Evolutionary conservation across 2,888 invertebrate species (phyloP), one percentile per base, ranked within the genome.

Genomic region (Maniola hyperantus): DNA sequence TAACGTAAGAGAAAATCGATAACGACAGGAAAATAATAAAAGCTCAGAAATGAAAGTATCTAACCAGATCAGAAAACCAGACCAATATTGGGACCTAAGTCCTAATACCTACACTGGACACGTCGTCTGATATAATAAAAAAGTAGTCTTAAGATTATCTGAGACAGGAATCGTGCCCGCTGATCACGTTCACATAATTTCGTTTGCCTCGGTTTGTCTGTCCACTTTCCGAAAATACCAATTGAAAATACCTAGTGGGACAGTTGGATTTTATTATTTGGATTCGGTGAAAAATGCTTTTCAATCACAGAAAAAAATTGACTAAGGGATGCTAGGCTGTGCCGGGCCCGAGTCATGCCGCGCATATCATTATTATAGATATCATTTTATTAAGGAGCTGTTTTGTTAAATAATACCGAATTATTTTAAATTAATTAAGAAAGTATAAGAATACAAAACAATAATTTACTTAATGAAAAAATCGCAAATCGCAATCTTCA

Each of bases 161-260:
- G 68, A 63, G 62, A 70, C 67, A 64, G 69, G 72, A 76, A 69
- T 77, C 78, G 76, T 76, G 77, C 71, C 73, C 57, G 54, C 62
- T 70, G 73, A 74, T 79, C 79, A 79, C 79, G 79, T 74, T 58
- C 73, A 66, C 15, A 66, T 75, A 77, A 77, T 75, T 76, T 70
- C 69, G 73, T 77, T 77, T 72, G 73, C 73, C 72, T 69, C 76
- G 73, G 73, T 72, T 71, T 73, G 67, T 69, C 67, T 71, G 72
- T 68, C 73, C 73, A 76, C 77, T 77, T 77, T 78, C 76, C 72
- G 74, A 74, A 76, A 75, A 73, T 71, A 72, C 67, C 62, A 70
- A 76, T 76, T 66, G 72, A 67, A 73, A 67, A 72, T 73, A 72
- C 70, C 71, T 60, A 57, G 64, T 70, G 50, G 42, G n/a, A 42